A percentile compares a stretch with the other conserved stretches of the same genome.
These are phyloP conservation scores for Aleiodes testaceus DNA, from an alignment of 2,888 invertebrate genomes.

Conservation along the genomic window DNA sequence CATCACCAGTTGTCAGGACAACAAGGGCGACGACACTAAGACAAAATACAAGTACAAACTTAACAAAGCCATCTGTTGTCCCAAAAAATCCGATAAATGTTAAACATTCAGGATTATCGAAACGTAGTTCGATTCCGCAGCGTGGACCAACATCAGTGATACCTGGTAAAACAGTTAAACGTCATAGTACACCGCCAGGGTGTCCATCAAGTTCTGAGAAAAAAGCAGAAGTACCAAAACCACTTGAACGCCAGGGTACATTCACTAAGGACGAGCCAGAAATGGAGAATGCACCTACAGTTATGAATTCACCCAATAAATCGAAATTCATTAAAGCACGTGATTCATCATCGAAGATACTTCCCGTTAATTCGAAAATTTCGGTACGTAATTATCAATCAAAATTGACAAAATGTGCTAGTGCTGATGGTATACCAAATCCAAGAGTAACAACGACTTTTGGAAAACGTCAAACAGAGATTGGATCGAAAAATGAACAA, in stretches of 20 bases:
- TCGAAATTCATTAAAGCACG: constrained; percentile 65
- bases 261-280: constrained; percentile 89
- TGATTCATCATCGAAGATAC: constrained; percentile 58
- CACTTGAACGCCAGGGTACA: constrained; percentile 89
- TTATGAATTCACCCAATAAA: constrained; percentile 62
- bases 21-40: constrained; percentile 66
- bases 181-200: constrained; percentile 59
- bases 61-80: constrained; percentile 59
- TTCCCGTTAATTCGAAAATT: constrained; percentile 59
- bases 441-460: constrained; percentile 43
- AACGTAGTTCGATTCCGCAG: constrained; percentile 64
- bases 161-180: constrained; percentile 63
- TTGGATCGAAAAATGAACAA: constrained; percentile 50
- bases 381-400: constrained; percentile 52
- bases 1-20: constrained; percentile 66
- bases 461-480: constrained; percentile 37
- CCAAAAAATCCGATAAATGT: constrained; percentile 56
- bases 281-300: constrained; percentile 66
- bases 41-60: constrained; percentile 63
- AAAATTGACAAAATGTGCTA: constrained; percentile 56
- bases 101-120: constrained; percentile 53
- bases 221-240: constrained; percentile 60
- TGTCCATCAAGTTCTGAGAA: constrained; percentile 50
- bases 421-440: constrained; percentile 57
- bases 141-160: constrained; percentile 59